Conservation (phyloP, 2,888 invertebrate species). For the Anarsia innoxiella region DNA sequence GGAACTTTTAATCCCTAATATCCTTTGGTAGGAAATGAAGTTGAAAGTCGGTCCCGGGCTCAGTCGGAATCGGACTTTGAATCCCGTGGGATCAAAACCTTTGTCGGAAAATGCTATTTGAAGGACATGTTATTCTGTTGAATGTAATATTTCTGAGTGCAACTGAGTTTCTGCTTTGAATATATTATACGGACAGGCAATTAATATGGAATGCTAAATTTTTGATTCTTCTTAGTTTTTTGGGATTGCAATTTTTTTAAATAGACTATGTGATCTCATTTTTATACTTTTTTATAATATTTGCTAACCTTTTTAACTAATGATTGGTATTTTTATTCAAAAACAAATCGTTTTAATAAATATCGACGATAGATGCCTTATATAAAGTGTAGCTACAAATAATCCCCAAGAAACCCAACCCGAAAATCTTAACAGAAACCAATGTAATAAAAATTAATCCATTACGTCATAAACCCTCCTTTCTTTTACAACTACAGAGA, state of each 20-base stretch:
- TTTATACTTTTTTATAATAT: no score
- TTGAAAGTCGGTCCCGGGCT: constrained; percentile 47
- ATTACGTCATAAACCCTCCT: constrained; percentile 23
- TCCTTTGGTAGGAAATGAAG: constrained; percentile 65
- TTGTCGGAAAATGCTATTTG: constrained; percentile 20
- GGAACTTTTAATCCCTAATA: constrained; percentile 67
- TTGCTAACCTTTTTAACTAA: no score
- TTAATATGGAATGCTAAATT: no score
- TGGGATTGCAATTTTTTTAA: no score
- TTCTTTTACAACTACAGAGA: constrained; percentile 20
- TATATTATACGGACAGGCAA: no score
- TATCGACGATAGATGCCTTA: not conserved
- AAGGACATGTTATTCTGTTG: constrained; percentile 5
- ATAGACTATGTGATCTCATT: no score
- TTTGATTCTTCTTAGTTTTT: no score
- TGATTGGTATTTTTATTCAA: not conserved
- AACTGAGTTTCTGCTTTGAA: no score
- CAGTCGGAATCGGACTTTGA: constrained; percentile 35
- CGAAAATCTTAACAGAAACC: not conserved
- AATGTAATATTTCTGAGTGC: constrained; percentile 4
- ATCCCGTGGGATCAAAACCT: constrained; percentile 33
- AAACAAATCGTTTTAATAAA: not conserved
- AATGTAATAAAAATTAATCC: constrained; percentile 16
- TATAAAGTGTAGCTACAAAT: no score
- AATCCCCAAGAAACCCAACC: no score